Evolutionary conservation across 2,888 invertebrate species (phyloP).

Genomic region (Hydropsyche betteni): DNA sequence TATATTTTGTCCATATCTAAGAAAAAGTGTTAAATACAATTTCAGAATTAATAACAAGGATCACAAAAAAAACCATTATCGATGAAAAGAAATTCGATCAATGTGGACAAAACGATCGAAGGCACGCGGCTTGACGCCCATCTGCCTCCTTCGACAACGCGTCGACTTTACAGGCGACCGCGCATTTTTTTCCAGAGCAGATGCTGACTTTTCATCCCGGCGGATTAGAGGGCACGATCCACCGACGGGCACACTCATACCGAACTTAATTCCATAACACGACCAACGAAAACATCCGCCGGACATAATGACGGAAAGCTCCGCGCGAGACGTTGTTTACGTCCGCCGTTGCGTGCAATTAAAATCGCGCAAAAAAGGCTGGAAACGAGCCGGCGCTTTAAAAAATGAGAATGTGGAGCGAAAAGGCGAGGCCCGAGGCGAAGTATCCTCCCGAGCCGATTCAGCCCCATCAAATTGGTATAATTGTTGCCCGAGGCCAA

Average conservation of each 20-base stretch:
- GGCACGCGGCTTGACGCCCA: constrained; percentile 28
- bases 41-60: not conserved
- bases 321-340: too few species aligned
- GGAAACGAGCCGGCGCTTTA: too few species aligned
- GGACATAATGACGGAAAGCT: too few species aligned
- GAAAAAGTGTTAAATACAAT: not conserved
- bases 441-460: constrained; percentile 6
- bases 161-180: not conserved
- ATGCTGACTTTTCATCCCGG: constrained; percentile 16
- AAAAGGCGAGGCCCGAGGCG: too few species aligned
- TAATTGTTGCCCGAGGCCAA: constrained; percentile 47
- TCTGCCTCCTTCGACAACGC: not conserved
- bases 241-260: not conserved
- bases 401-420: too few species aligned
- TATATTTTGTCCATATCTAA: too few species aligned
- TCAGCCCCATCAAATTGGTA: constrained; percentile 34
- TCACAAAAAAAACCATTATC: not conserved
- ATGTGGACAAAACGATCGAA: not conserved
- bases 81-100: not conserved
- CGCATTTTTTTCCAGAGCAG: not conserved
- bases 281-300: too few species aligned
- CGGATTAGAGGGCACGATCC: constrained; percentile 22
- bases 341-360: constrained; percentile 17
- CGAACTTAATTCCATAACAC: too few species aligned
- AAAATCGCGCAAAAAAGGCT: not conserved